Evolutionary conservation across 2,113 vertebrate species (phyloP).

Genomic region (Phaetusa simplex): DNA sequence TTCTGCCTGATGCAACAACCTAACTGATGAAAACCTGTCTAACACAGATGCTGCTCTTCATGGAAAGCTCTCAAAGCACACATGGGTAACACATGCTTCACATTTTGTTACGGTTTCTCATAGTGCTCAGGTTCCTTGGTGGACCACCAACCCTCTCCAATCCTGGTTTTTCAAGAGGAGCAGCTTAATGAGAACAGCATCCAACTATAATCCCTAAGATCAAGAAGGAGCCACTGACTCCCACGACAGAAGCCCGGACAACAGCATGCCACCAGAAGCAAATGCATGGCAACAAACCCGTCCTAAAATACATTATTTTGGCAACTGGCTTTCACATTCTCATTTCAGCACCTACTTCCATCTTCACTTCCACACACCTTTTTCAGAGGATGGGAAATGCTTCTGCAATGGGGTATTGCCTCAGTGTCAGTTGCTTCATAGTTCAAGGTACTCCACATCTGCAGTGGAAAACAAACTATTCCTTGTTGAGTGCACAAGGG

Average conservation of each 20-base stretch:
- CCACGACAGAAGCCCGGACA: neutral
- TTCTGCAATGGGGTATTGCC: neutral
- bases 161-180: neutral
- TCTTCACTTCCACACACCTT: neutral
- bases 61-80: neutral
- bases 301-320: neutral
- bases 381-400: neutral
- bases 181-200: neutral
- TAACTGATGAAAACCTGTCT: neutral
- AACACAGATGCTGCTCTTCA: neutral
- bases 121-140: neutral
- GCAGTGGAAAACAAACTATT: neutral
- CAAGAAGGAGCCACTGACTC: neutral
- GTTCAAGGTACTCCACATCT: neutral
- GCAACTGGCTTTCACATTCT: neutral
- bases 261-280: neutral
- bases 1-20: neutral
- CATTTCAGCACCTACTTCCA: neutral
- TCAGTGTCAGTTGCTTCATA: neutral
- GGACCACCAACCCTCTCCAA: neutral
- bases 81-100: neutral
- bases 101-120: neutral
- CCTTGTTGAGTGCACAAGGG: neutral
- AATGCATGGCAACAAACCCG: rapidly evolving
- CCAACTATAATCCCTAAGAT: neutral